Conservation (phyloP, 2,797 vertebrate species). For the Coregonus suidteri region DNA sequence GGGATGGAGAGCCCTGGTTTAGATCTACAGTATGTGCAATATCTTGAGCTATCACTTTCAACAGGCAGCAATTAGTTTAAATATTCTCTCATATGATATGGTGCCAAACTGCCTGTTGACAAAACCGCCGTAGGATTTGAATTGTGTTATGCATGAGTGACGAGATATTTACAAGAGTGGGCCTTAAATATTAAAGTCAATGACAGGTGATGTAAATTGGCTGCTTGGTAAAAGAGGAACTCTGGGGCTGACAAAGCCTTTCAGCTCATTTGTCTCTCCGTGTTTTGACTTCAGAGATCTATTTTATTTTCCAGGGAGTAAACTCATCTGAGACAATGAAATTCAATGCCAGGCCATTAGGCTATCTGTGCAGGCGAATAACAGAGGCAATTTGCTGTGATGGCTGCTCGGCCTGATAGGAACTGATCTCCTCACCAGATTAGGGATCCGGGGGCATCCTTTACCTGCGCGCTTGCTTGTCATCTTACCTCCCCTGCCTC, state of each 20-base stretch:
- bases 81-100: not conserved
- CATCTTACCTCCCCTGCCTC: constrained; percentile 17
- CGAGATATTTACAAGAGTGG: not conserved
- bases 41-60: not conserved
- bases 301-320: constrained; percentile 33
- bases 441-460: constrained; percentile 41
- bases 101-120: not conserved
- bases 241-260: not conserved
- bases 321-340: constrained; percentile 35
- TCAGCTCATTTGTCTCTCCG: not conserved
- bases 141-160: not conserved
- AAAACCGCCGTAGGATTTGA: not conserved
- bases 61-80: not conserved
- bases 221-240: not conserved
- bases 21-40: not conserved
- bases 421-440: constrained; percentile 39
- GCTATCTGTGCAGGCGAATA: not conserved
- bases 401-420: constrained; percentile 62
- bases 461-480: constrained; percentile 13
- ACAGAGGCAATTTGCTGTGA: constrained; percentile 61
- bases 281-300: not conserved
- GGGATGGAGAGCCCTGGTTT: not conserved
- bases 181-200: too few species aligned
- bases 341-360: not conserved
- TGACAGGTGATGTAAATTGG: too few species aligned